Base-by-base conservation (phyloP, 2,797 vertebrate genomes). In the Hydrophis major region DNA sequence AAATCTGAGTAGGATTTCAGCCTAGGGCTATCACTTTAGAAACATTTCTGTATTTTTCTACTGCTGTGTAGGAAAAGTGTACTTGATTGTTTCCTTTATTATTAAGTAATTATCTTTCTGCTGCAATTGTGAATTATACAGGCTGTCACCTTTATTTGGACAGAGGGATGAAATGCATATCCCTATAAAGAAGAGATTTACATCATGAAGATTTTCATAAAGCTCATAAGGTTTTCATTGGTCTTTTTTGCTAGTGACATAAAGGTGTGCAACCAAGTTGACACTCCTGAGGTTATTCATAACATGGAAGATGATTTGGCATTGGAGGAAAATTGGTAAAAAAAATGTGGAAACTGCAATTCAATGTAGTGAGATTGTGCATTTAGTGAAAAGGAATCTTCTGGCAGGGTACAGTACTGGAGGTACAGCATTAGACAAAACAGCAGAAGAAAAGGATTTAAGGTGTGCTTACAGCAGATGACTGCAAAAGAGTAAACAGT, bases 11-110 rank as follows among this genome's bases (percentile, higher is more conserved):
- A 61, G 53, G 27, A 61, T 60, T 91, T 27, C 16, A 89, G 14
- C 42, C 57, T 50, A 63, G 11, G n/a, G 2, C 56, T 13, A 28
- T 92, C 57, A 4, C 88, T 90, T 27, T 94, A 50, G 90, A 94
- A 91, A 86, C 60, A 89, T 95, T 50, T 14, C 91, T 92, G 55
- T 94, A 92, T 83, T 83, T 83, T 25, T 57, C 83, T 42, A 20
- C 32, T 74, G 66, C 2, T 74, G 16, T 37, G 32, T 37, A 37
- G 16, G 32, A 37, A 74, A 37, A 89, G 47, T 69, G 90, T 87
- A 93, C 90, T 88, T 66, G 61, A 66, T n/a, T 13, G 22, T 90
- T 94, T 83, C 13, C 25, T 86, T 47, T 93, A 91, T 53, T 3
- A 89, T 47, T 0, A 0, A 1, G 27, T 37, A 89, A 90, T 89